Conservation (phyloP, 1,140 invertebrate genomes). For the Bombus pascuorum region DNA sequence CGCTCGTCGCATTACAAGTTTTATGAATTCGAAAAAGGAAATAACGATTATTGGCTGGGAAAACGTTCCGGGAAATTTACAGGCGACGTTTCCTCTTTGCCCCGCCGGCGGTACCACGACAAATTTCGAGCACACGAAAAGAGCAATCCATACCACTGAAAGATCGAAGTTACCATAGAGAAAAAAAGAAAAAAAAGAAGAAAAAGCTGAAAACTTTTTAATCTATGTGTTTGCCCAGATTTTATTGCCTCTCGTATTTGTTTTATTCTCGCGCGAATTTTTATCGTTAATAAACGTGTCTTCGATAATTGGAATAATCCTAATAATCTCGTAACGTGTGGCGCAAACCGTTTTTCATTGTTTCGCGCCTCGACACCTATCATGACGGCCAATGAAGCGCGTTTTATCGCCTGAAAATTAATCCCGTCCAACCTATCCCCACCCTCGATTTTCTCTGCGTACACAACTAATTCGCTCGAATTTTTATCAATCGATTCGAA, state of each 20-base stretch:
- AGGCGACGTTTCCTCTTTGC: background rate
- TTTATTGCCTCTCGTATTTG: background rate
- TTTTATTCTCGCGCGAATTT: background rate
- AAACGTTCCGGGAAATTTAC: constrained; percentile 9
- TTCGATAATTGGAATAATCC: constrained; percentile 21
- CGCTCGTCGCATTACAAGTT: constrained; percentile 11
- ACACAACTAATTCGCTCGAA: background rate
- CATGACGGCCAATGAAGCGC: constrained; percentile 3
- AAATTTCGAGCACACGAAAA: background rate
- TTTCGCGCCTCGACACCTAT: background rate
- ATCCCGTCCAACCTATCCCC: background rate
- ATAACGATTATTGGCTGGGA: constrained; percentile 19
- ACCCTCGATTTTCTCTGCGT: background rate
- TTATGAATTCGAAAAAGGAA: constrained; percentile 14
- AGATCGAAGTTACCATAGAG: background rate
- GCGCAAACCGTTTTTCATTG: background rate
- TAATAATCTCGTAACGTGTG: constrained; percentile 35
- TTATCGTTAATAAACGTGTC: background rate
- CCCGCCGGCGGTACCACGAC: background rate
- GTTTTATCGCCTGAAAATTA: constrained; percentile 9
- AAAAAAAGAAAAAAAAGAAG: background rate
- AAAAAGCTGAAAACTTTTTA: constrained; percentile 5
- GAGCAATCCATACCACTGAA: background rate
- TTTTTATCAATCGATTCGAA: background rate
- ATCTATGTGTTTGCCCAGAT: background rate